Evolutionary conservation across 2,113 vertebrate species (phyloP).

Genomic region (Saiga tatarica): DNA sequence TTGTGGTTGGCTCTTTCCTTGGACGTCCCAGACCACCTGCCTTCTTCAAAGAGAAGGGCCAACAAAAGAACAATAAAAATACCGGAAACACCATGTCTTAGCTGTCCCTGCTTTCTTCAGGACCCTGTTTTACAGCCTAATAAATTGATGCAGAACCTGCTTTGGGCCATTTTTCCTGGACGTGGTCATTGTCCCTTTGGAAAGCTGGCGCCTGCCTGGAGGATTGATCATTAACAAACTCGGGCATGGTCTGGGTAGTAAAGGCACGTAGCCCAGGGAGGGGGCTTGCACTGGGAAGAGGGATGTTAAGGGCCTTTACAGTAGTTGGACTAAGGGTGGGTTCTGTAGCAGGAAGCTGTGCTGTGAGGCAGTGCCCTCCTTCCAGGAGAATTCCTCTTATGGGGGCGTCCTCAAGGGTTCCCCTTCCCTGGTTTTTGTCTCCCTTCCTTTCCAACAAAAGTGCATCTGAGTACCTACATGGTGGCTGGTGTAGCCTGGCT

Average conservation of each 20-base stretch:
- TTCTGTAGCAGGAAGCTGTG: not conserved
- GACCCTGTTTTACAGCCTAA: slow-evolving; percentile 30
- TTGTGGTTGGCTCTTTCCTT: not conserved
- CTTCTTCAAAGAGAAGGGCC: slow-evolving; percentile 42
- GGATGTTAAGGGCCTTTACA: not conserved
- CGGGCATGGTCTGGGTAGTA: not conserved
- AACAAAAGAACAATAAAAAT: slow-evolving; percentile 45
- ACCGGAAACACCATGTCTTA: slow-evolving; percentile 25
- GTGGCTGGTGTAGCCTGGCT: not conserved
- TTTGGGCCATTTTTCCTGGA: slow-evolving; percentile 55
- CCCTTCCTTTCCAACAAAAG: not conserved
- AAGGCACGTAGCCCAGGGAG: not conserved
- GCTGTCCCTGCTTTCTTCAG: not conserved
- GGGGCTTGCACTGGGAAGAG: not conserved
- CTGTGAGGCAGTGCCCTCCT: not conserved
- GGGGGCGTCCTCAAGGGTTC: not conserved
- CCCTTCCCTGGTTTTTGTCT: not conserved
- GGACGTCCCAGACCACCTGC: not conserved
- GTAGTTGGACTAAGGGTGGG: not conserved
- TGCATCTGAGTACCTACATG: not conserved
- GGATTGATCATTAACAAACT: slow-evolving; percentile 36
- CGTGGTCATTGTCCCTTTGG: slow-evolving; percentile 25
- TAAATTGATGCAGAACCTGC: slow-evolving; percentile 42
- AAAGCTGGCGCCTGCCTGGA: not conserved
- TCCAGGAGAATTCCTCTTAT: not conserved